Evolutionary conservation across 2,797 vertebrate genomes (phyloP), one percentile per base, ranked within the genome.

Genomic region (Enteromius thamalakanensis): DNA sequence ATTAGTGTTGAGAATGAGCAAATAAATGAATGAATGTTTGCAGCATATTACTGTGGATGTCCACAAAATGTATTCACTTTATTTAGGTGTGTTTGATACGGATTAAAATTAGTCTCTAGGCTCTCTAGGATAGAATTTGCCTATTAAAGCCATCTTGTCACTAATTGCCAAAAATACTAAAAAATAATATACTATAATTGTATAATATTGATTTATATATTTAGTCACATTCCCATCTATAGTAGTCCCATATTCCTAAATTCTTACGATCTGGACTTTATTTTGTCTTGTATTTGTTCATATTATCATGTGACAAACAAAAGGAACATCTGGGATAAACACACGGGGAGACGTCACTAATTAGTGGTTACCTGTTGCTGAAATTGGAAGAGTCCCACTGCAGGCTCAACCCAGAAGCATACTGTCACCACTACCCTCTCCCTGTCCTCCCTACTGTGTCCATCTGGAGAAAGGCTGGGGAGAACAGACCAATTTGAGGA

Each of bases 341-440:
- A 1, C 76, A 58, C 23, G 26, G 69, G 55, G 76, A 79, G 37
- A 65, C 72, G 60, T 79, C 34, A 40, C 60, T 81, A 85, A 81
- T 74, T 86, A 84, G 83, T 64, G 67, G 58, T 75, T 76, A 83
- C 71, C 71, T 84, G 85, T 81, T 76, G 82, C 84, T 81, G 62
- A 77, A 78, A 69, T 72, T 70, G 83, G 62, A 69, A 17, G 68
- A 69, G 72, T 69, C 84, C 72, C 72, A 62, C 14, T 75, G 64
- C 70, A 68, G 29, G 19, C 21, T 70, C 11, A 70, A 55, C 62
- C 37, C 14, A 67, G 47, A 81, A 69, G 51, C 17, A 65, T 23
- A 81, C 65, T 14, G 72, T 64, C 65, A 62, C 53, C 53, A 71
- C 8, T 74, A 85, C 40, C 40, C 51, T 67, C 51, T 80, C 40